phyloP scores from a whole-genome alignment of 2,113 vertebrate genomes.

The Bettongia penicillata region DNA sequence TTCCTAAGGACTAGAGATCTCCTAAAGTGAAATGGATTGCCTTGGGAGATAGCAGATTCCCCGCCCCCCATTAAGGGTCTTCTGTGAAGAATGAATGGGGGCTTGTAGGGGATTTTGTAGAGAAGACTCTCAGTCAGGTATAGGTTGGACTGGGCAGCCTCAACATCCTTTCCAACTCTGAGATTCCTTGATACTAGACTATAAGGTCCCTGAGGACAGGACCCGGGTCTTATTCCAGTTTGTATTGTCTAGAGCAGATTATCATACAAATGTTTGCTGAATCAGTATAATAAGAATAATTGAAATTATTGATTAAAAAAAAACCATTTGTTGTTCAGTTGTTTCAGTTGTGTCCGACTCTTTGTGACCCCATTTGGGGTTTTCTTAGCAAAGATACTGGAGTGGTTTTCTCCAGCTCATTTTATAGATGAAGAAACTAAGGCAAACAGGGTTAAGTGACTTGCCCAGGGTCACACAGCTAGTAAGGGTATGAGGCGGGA shows the following conservation, averaged over 20 bases:
- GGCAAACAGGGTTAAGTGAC: background rate
- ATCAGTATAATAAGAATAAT: background rate
- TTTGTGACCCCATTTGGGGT: background rate
- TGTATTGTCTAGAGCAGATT: background rate
- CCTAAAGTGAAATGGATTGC: background rate
- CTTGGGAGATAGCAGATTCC: background rate
- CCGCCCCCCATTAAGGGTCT: background rate
- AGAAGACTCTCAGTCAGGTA: background rate
- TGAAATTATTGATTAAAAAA: background rate
- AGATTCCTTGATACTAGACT: background rate
- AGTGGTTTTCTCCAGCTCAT: background rate
- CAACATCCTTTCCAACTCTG: background rate
- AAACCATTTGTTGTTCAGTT: background rate
- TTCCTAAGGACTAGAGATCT: background rate
- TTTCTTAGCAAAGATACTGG: background rate
- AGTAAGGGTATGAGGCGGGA: background rate
- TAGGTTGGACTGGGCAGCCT: background rate
- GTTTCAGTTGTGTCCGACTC: background rate
- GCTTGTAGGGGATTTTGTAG: background rate
- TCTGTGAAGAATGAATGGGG: background rate
- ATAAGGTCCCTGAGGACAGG: background rate
- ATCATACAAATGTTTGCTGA: background rate
- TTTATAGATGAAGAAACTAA: background rate
- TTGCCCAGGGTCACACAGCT: background rate
- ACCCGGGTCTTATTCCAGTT: background rate